phyloP scores from a whole-genome alignment of 2,888 invertebrate species.

The Cephus sareptanus region DNA sequence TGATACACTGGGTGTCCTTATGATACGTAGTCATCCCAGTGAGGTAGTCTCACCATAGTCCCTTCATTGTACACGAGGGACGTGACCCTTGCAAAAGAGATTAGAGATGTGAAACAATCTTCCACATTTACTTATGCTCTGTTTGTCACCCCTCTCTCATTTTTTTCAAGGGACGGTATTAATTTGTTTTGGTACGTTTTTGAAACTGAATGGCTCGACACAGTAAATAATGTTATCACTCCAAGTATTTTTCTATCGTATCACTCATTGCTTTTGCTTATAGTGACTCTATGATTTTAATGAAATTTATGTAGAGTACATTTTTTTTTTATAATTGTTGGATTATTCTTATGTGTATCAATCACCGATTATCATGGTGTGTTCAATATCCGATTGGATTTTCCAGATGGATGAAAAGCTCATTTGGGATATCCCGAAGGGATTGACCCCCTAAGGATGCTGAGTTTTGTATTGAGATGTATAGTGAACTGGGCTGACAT shows the following conservation, averaged over 20 bases:
- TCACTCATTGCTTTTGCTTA: not conserved
- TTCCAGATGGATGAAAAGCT: not conserved
- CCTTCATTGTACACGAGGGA: not conserved
- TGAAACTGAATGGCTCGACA: no score
- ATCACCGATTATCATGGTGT: not conserved
- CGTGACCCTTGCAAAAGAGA: not conserved
- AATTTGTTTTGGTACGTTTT: no score
- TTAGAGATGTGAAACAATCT: not conserved
- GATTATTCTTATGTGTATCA: not conserved
- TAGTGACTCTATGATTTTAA: not conserved
- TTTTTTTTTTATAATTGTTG: not conserved
- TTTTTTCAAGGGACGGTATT: not conserved
- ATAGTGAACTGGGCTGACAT: not conserved
- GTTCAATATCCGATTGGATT: not conserved
- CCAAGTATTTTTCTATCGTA: not conserved
- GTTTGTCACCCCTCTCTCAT: not conserved
- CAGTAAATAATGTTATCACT: not conserved
- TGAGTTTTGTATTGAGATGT: not conserved
- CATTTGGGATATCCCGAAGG: not conserved
- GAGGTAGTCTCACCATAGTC: not conserved
- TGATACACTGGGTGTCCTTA: not conserved
- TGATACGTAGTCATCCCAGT: not conserved
- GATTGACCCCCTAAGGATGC: not conserved
- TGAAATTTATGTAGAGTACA: not conserved
- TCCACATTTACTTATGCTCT: not conserved